phyloP scores from a whole-genome alignment of 2,113 vertebrate genomes.

The Osmerus eperlanus region DNA sequence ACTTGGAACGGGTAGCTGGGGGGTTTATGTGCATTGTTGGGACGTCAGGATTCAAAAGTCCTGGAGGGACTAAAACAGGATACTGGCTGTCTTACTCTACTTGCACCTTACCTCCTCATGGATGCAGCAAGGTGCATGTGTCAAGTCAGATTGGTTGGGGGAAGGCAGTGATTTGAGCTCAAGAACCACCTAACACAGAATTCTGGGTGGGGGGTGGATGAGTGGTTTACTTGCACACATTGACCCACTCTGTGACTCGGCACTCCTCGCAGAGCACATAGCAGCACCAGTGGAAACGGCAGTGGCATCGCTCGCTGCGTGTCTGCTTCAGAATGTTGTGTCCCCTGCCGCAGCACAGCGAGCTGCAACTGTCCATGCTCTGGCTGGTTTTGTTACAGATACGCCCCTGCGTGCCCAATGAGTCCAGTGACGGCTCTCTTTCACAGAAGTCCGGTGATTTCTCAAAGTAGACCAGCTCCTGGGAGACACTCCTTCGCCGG shows the following conservation, averaged over 20 bases:
- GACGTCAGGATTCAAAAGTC: constrained; percentile 44
- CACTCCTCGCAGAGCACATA: constrained; percentile 90
- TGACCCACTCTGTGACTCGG: constrained; percentile 85
- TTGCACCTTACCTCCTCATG: too few species aligned
- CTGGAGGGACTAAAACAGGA: constrained; percentile 30
- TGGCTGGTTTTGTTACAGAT: constrained; percentile 87
- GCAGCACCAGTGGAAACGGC: constrained; percentile 91
- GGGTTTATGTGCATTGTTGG: constrained; percentile 10
- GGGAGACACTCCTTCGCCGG: constrained; percentile 72
- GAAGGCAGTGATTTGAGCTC: too few species aligned
- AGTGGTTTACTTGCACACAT: constrained; percentile 82
- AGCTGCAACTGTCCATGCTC: constrained; percentile 80
- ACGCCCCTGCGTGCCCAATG: constrained; percentile 80
- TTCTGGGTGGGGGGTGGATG: background rate
- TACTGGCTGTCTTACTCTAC: background rate
- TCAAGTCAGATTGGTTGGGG: too few species aligned
- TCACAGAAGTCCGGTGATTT: constrained; percentile 90
- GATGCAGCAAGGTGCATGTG: too few species aligned
- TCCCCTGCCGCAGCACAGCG: constrained; percentile 86
- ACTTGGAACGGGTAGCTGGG: constrained; percentile 44
- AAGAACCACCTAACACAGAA: too few species aligned
- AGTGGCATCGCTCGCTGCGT: constrained; percentile 81
- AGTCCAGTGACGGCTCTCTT: constrained; percentile 73
- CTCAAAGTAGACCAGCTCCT: constrained; percentile 88
- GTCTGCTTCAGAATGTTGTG: constrained; percentile 87